Evolutionary conservation across 2,888 invertebrate genomes (phyloP), one percentile per base, ranked within the genome.

Genomic region (Thecocarcelia acutangulata): DNA sequence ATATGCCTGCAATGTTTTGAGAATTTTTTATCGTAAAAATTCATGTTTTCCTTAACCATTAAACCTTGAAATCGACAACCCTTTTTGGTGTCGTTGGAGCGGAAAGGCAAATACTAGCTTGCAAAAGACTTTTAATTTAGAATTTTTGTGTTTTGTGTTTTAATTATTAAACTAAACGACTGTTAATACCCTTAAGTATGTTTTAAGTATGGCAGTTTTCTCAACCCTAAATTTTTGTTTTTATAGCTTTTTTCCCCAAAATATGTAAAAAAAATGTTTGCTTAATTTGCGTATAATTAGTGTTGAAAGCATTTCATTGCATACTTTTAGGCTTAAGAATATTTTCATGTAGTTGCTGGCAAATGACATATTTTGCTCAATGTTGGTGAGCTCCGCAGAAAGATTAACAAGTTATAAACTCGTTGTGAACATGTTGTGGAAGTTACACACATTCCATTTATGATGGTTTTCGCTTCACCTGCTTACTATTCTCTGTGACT

Each of bases 271-370:
- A 78, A 56, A 50, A 46, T 78, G 21, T 46, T 37, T 24, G 79
- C 75, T 77, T 84, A 84, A 85, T 83, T 84, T 84, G 85, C 84
- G 83, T 84, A 76, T 85, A 85, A 85, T 85, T 84, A 84, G 83
- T 83, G 83, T 83, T 84, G 75, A 83, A 84, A 84, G 83, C 63
- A 74, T 82, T 79, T 79, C 54, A 37, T 56, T 66, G 74, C 77
- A 64, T 74, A 79, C 48, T 58, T 19, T 74, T 75, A 63, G 66
- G 81, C 77, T 79, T 78, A 82, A 80, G 73, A 80, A 85, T 84
- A 84, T 75, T 82, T 84, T 79, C 75, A 77, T 80, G 84, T 75
- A 56, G 17, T 46, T 44, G 61, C 40, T 19, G 42, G 19, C 21
- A 19, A 64, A 15, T 54, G 46, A 40, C 64, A 50, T 17, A 21